Conservation (phyloP, 2,888 invertebrate species). For the Lochmaea capreae region DNA sequence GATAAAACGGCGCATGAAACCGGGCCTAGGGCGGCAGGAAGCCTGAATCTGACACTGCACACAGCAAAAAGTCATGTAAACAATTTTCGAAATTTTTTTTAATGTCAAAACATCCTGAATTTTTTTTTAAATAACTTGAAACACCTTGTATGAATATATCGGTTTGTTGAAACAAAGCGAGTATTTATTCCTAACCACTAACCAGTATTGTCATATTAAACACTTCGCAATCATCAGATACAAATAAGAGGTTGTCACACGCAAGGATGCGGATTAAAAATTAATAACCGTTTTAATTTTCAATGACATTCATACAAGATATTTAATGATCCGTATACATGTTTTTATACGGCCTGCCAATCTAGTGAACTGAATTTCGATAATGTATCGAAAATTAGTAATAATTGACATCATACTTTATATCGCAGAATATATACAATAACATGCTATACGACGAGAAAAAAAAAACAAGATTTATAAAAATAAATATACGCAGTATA, state of each 20-base stretch:
- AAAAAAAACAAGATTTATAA: background rate
- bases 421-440: background rate
- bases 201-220: slow-evolving; percentile 3
- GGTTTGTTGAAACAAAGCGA: background rate
- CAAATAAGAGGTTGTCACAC: background rate
- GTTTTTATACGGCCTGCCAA: slow-evolving; percentile 1
- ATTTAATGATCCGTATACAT: slow-evolving; percentile 3
- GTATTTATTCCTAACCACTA: background rate
- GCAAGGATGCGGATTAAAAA: slow-evolving; percentile 14
- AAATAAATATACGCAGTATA: background rate
- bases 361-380: slow-evolving; percentile 1
- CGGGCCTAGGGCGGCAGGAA: too few species aligned
- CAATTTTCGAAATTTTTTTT: too few species aligned
- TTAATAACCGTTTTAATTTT: slow-evolving; percentile 12
- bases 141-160: background rate
- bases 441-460: background rate
- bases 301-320: slow-evolving; percentile 13
- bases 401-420: slow-evolving; percentile 12
- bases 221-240: background rate
- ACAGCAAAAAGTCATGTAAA: too few species aligned
- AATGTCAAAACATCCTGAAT: too few species aligned
- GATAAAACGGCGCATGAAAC: too few species aligned
- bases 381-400: background rate
- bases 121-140: too few species aligned
- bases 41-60: too few species aligned